A percentile compares a stretch with the other conserved stretches of the same genome.
phyloP scores from a whole-genome alignment of 2,888 invertebrate species.

The Morpho deidamia region DNA sequence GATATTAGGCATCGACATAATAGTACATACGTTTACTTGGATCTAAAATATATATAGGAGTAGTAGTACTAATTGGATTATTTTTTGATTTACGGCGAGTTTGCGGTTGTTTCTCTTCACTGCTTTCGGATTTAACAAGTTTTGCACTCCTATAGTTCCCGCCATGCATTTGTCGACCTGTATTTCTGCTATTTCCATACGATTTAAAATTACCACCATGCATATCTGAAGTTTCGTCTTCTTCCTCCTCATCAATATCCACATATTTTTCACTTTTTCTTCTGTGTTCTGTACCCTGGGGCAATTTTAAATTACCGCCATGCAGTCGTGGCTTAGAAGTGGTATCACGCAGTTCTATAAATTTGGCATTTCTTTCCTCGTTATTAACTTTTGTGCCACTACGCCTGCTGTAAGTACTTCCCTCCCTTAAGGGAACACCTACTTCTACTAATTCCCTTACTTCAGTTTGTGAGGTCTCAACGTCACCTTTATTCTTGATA shows the following conservation, averaged over 20 bases:
- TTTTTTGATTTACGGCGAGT: slow-evolving; percentile 25
- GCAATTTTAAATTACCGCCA: slow-evolving; percentile 46
- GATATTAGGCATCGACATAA: slow-evolving; percentile 52
- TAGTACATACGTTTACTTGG: slow-evolving; percentile 74
- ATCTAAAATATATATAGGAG: slow-evolving; percentile 62
- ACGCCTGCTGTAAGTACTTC: neutral
- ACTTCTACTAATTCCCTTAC: slow-evolving; percentile 18
- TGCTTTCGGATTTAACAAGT: slow-evolving; percentile 34
- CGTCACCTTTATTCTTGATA: slow-evolving; percentile 31
- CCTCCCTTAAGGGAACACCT: slow-evolving; percentile 4
- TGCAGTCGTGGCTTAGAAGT: slow-evolving; percentile 33
- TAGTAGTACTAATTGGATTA: slow-evolving; percentile 43
- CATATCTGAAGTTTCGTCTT: slow-evolving; percentile 34
- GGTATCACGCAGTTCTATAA: slow-evolving; percentile 38
- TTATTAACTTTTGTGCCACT: neutral
- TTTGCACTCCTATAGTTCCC: slow-evolving; percentile 64
- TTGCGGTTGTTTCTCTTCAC: slow-evolving; percentile 21
- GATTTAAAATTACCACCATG: slow-evolving; percentile 42
- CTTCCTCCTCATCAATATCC: slow-evolving; percentile 46
- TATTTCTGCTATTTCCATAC: slow-evolving; percentile 33
- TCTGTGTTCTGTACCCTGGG: slow-evolving; percentile 28
- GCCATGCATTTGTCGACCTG: slow-evolving; percentile 52
- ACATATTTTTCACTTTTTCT: slow-evolving; percentile 45
- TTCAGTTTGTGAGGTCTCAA: slow-evolving; percentile 51
- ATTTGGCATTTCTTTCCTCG: slow-evolving; percentile 36